phyloP scores from a whole-genome alignment of 2,113 vertebrate species.

The Jacana jacana region DNA sequence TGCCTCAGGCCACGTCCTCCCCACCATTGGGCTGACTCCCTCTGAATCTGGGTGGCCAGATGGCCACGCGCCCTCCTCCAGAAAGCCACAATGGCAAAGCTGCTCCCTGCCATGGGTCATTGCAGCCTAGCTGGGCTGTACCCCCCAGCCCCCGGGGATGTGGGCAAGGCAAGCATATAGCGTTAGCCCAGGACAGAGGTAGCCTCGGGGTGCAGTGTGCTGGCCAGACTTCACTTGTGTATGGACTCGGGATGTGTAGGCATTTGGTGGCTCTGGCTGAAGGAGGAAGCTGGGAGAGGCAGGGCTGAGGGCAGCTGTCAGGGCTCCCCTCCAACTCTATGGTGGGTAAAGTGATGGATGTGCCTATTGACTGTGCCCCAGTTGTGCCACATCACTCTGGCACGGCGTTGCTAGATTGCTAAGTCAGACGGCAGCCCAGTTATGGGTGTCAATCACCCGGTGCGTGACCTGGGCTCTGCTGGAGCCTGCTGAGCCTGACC shows the following conservation, averaged over 20 bases:
- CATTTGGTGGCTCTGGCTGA: accelerated
- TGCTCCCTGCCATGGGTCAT: background rate
- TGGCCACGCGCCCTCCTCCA: accelerated
- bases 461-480: background rate
- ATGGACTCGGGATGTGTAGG: background rate
- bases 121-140: background rate
- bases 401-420: background rate
- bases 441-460: background rate
- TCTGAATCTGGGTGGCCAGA: background rate
- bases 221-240: background rate
- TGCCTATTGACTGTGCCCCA: background rate
- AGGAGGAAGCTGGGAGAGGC: background rate
- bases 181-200: background rate
- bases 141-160: background rate
- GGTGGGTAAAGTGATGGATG: background rate
- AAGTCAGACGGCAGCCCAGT: background rate
- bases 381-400: background rate
- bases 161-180: background rate
- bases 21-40: background rate
- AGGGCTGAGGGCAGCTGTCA: accelerated
- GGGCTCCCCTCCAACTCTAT: background rate
- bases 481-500: background rate
- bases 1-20: accelerated
- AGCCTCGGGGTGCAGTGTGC: background rate
- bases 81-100: background rate